These are phyloP conservation scores for Agelas oroides DNA, from an alignment of 37 sponge, comb jelly and placozoan species.

Conservation along the genomic window DNA sequence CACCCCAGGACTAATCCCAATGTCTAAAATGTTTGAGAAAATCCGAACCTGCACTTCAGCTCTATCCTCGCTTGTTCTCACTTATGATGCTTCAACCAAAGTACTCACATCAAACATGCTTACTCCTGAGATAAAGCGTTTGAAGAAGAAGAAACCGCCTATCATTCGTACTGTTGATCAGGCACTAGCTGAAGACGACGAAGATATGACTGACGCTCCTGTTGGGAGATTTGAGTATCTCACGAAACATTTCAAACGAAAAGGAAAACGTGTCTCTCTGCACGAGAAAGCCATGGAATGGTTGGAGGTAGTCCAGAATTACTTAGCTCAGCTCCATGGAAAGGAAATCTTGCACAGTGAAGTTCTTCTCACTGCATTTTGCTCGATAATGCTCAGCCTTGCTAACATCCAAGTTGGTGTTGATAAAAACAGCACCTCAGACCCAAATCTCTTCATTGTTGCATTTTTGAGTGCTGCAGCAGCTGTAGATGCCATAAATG, in stretches of 20 bases:
- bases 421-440: neutral
- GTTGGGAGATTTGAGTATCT: neutral
- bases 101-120: neutral
- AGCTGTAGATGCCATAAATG: neutral
- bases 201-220: neutral
- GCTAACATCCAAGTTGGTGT: constrained; percentile 7
- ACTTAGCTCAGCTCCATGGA: neutral
- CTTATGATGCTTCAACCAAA: neutral
- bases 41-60: constrained; percentile 10
- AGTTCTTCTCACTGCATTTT: neutral
- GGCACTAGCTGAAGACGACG: neutral
- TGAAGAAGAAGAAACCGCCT: no score
- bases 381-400: constrained; percentile 12
- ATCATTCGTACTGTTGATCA: neutral
- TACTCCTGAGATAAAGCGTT: neutral
- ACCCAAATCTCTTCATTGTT: constrained; percentile 16
- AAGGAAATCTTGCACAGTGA: neutral
- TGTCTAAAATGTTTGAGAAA: neutral
- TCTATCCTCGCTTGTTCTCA: constrained; percentile 22
- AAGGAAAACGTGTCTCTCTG: neutral
- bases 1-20: neutral
- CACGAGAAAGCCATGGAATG: constrained; percentile 5
- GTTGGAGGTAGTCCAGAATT: neutral
- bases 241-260: neutral
- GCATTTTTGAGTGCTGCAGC: constrained; percentile 11